Percentiles rank a stretch among this genome's conserved stretches.
Evolutionary conservation across 2,113 vertebrate species (phyloP).

Genomic region (Siphamia tubifer): DNA sequence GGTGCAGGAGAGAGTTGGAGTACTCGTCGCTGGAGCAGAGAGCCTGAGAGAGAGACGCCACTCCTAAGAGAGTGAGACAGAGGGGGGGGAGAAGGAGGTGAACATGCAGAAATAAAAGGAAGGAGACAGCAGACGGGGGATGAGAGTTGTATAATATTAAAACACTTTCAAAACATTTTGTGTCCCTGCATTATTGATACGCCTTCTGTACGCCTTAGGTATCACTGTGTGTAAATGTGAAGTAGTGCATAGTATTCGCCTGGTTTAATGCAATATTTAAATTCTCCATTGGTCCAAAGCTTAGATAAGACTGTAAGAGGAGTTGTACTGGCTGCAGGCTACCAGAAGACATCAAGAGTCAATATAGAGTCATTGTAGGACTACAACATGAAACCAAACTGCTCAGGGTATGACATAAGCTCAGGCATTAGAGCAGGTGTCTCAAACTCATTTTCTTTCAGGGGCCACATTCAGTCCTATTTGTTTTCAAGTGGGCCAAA

Average conservation of each 20-base stretch:
- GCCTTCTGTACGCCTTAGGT: constrained; percentile 38
- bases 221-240: constrained; percentile 26
- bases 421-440: no score
- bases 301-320: constrained; percentile 26
- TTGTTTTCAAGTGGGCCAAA: no score
- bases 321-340: constrained; percentile 23
- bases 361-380: constrained; percentile 3
- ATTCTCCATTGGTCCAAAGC: constrained; percentile 39
- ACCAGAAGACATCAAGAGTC: constrained; percentile 18
- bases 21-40: constrained; percentile 88
- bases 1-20: constrained; percentile 88
- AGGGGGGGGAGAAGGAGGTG: neutral
- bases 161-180: constrained; percentile 56
- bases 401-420: constrained; percentile 3
- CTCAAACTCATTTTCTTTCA: no score
- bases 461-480: no score
- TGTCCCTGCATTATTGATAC: constrained; percentile 58
- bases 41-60: constrained; percentile 88
- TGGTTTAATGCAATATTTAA: constrained; percentile 59
- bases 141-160: constrained; percentile 24
- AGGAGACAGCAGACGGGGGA: constrained; percentile 4
- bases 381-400: constrained; percentile 11
- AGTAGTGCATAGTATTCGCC: constrained; percentile 7
- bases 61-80: constrained; percentile 72
- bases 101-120: neutral